Evolutionary conservation across 2,888 invertebrate genomes (phyloP).

Genomic region (Phlogophora meticulosa): DNA sequence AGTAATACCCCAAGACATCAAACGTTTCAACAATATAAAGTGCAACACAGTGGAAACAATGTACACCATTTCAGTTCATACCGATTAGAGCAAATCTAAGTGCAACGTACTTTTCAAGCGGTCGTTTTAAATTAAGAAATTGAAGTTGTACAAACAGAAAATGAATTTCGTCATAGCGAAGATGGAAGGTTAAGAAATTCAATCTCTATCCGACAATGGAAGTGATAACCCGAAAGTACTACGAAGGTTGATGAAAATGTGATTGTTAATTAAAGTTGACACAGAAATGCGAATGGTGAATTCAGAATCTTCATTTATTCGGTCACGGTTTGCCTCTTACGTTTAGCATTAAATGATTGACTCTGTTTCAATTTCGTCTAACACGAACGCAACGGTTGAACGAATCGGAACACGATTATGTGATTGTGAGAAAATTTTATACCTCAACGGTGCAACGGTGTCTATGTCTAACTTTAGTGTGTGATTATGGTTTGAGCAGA

Average conservation of each 20-base stretch:
- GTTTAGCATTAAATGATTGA: constrained; percentile 90
- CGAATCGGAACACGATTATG: constrained; percentile 89
- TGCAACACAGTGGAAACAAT: constrained; percentile 62
- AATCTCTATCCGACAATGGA: constrained; percentile 82
- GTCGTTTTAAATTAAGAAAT: constrained; percentile 75
- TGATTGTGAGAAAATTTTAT: constrained; percentile 90
- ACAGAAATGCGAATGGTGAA: constrained; percentile 89
- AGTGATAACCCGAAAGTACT: constrained; percentile 84
- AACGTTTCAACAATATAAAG: constrained; percentile 67
- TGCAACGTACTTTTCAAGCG: constrained; percentile 64
- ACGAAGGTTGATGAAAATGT: constrained; percentile 87
- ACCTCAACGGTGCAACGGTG: constrained; percentile 80
- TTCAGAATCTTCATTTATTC: constrained; percentile 90
- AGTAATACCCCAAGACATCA: constrained; percentile 74
- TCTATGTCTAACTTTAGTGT: constrained; percentile 84
- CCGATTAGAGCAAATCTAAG: constrained; percentile 70
- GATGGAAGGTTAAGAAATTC: constrained; percentile 85
- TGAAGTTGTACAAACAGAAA: constrained; percentile 78
- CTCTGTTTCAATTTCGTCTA: constrained; percentile 90
- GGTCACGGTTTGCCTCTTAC: constrained; percentile 89
- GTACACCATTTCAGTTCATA: constrained; percentile 55
- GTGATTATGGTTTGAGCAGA: constrained; percentile 83
- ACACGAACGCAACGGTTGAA: constrained; percentile 89
- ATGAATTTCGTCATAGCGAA: constrained; percentile 78
- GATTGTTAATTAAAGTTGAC: constrained; percentile 91